Percentiles rank a stretch among this genome's conserved stretches.
phyloP scores from a whole-genome alignment of 2,888 invertebrate species.

The Cerastis leucographa region DNA sequence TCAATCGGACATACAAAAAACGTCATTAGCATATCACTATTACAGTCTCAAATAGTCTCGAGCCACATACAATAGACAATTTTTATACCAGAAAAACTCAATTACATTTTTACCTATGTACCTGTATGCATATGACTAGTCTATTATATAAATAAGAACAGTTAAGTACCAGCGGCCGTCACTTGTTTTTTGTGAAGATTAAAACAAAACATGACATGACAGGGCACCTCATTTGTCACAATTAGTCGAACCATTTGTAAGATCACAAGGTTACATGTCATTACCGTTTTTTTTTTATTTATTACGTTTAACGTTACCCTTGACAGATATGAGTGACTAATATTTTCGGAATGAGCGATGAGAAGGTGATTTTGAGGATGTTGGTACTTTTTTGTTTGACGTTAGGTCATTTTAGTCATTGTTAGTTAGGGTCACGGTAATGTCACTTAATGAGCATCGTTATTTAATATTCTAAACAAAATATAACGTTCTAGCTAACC shows the following conservation, averaged over 20 bases:
- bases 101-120: constrained; percentile 42
- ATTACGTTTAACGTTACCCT: constrained; percentile 46
- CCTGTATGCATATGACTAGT: constrained; percentile 13
- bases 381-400: background rate
- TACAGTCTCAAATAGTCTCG: background rate
- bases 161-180: constrained; percentile 53
- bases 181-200: constrained; percentile 55
- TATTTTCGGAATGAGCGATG: constrained; percentile 26
- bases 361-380: background rate
- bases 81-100: constrained; percentile 34
- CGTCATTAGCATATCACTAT: constrained; percentile 29
- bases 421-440: constrained; percentile 10
- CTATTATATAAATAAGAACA: constrained; percentile 49
- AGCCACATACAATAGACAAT: constrained; percentile 36
- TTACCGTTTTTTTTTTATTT: constrained; percentile 45
- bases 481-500: background rate
- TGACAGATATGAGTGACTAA: constrained; percentile 42
- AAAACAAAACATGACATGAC: constrained; percentile 57
- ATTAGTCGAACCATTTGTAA: constrained; percentile 61
- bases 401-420: constrained; percentile 13
- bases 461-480: background rate
- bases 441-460: constrained; percentile 16
- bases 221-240: constrained; percentile 64
- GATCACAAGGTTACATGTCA: constrained; percentile 59
- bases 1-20: constrained; percentile 6